Percentiles rank a stretch among this genome's conserved stretches.
These are phyloP conservation scores for Periophthalmus modestus DNA, from an alignment of 2,113 vertebrate species.

Conservation along the genomic window DNA sequence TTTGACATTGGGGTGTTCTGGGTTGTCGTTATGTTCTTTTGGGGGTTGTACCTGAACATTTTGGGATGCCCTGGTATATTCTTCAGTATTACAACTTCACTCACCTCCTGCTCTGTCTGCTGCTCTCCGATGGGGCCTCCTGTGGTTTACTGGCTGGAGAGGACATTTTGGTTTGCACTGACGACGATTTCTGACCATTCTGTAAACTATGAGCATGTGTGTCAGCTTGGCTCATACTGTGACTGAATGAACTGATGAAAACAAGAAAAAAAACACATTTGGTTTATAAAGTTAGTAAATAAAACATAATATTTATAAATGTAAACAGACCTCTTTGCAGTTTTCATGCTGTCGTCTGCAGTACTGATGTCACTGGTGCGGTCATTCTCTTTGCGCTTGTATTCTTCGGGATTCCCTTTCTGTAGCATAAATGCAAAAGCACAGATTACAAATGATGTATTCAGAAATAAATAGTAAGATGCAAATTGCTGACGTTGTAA, in stretches of 20 bases:
- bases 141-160: constrained; percentile 40
- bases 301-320: neutral
- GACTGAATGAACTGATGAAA: constrained; percentile 56
- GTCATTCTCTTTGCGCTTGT: constrained; percentile 56
- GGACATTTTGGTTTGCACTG: constrained; percentile 18
- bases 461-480: no score
- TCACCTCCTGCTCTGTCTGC: constrained; percentile 79
- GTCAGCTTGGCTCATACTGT: constrained; percentile 59
- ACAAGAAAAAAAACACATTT: neutral
- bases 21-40: no score
- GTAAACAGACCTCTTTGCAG: constrained; percentile 62
- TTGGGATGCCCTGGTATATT: no score
- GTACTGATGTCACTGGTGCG: constrained; percentile 67
- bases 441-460: neutral
- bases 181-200: constrained; percentile 57
- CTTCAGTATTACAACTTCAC: constrained; percentile 14
- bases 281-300: neutral
- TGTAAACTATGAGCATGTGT: constrained; percentile 41
- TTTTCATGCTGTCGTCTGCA: constrained; percentile 67
- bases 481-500: no score
- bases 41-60: no score
- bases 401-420: constrained; percentile 55
- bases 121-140: constrained; percentile 55
- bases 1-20: no score
- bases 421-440: constrained; percentile 23